phyloP scores from a whole-genome alignment of 2,113 vertebrate genomes.

The Eolophus roseicapilla region DNA sequence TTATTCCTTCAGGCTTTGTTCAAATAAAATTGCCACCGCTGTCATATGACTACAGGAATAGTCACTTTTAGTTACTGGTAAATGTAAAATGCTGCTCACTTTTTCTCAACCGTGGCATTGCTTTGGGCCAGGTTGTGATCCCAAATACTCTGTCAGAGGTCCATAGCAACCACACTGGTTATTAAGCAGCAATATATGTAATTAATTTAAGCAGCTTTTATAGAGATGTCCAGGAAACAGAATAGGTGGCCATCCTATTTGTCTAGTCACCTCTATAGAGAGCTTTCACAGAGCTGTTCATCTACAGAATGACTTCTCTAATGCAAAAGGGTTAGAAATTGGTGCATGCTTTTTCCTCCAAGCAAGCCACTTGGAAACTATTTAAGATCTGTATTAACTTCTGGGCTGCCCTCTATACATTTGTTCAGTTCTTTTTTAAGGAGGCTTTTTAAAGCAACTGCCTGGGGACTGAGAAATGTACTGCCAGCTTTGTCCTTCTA shows the following conservation, averaged over 20 bases:
- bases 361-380: neutral
- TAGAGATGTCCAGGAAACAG: neutral
- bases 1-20: constrained; percentile 5
- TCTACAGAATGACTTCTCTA: neutral
- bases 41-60: neutral
- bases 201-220: neutral
- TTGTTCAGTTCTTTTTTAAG: neutral
- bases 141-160: neutral
- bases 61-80: neutral
- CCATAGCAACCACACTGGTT: neutral
- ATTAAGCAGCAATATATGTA: neutral
- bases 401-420: neutral
- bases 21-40: constrained; percentile 11
- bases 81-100: neutral
- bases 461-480: neutral
- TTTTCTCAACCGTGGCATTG: neutral
- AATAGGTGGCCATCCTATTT: neutral
- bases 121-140: neutral
- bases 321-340: neutral
- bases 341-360: neutral
- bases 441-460: neutral
- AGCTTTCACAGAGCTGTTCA: neutral
- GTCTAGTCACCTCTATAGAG: neutral
- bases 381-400: neutral
- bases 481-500: neutral